Evolutionary conservation across 2,113 vertebrate species (phyloP), one percentile per base, ranked within the genome.

Genomic region (Melospiza melodia): DNA sequence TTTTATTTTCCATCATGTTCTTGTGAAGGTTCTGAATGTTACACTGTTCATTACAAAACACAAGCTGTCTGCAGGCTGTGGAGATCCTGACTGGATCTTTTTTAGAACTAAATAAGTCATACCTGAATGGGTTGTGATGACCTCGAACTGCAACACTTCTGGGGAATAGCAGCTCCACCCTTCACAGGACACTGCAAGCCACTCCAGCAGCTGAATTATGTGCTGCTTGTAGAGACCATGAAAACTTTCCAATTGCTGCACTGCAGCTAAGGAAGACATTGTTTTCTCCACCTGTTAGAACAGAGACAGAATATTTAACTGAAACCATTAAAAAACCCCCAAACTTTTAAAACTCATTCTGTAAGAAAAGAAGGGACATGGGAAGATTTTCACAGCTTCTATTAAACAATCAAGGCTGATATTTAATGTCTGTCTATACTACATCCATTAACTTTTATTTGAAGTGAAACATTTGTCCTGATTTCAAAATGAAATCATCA

Each of bases 101-200:
- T 84, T 66, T 7, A 25, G 46, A 77, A 33, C 22, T 30, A 22
- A 33, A 0, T 6, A 15, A 55, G 14, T 22, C 59, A 48, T 97
- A 99, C 99, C 99, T 98, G 99, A 98, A 44, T 99, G 99, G 23
- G 95, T 87, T 71, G 98, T 31, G 1, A 99, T 92, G 77, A 98
- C 96, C 57, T 98, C 97, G 19, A 99, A 97, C 91, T 99, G 99
- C 33, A 98, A 89, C 69, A 99, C 95, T 93, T 99, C 98, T 5
- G 98, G 84, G 10, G 99, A 99, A 92, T 97, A 98, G 58, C 93
- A 93, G 3, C 96, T 98, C 99, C 99, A 99, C 68, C 93, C 82
- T 15, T 96, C 96, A 75, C 98, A 98, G 0, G 98, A 98, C 39
- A 88, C 88, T 4, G 97, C 98, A 57, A 99, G 93, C 98, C 98